Conservation (phyloP, 1,140 invertebrate species). For the Hestina assimilis region DNA sequence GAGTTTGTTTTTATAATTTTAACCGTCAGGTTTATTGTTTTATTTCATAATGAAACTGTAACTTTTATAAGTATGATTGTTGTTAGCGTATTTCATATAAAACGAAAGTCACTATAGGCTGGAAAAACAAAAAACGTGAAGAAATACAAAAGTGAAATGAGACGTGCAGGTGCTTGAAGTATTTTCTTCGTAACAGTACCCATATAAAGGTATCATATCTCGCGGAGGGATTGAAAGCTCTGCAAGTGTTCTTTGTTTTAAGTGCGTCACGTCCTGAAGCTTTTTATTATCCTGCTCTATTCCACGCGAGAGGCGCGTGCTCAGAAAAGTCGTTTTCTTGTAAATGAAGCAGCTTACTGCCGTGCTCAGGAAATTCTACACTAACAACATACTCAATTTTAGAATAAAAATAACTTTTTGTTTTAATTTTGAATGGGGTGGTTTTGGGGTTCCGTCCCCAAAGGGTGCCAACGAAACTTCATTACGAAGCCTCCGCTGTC, state of each 20-base stretch:
- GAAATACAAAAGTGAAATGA: conserved; percentile 6
- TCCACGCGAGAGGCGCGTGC: conserved; percentile 31
- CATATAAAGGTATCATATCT: conserved; percentile 35
- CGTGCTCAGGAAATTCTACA: neutral
- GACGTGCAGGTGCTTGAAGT: conserved; percentile 21
- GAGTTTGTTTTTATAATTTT: too few species aligned
- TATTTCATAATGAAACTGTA: too few species aligned
- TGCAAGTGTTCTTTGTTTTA: conserved; percentile 60
- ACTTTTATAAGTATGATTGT: too few species aligned
- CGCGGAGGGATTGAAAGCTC: conserved; percentile 42
- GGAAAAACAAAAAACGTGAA: neutral
- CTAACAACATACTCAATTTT: conserved; percentile 5
- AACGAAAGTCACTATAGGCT: neutral
- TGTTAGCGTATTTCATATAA: neutral
- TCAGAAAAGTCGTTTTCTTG: conserved; percentile 29
- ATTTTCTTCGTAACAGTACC: conserved; percentile 23
- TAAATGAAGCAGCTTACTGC: conserved; percentile 39
- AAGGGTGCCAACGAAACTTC: too few species aligned
- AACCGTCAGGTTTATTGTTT: too few species aligned
- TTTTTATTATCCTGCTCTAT: conserved; percentile 56
- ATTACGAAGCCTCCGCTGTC: too few species aligned
- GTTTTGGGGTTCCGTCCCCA: too few species aligned
- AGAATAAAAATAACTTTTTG: neutral
- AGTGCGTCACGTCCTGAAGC: conserved; percentile 58
- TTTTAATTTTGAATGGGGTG: neutral